Evolutionary conservation across 1,140 invertebrate genomes (phyloP), one percentile per base, ranked within the genome.

Genomic region (Zaprionus ghesquierei): DNA sequence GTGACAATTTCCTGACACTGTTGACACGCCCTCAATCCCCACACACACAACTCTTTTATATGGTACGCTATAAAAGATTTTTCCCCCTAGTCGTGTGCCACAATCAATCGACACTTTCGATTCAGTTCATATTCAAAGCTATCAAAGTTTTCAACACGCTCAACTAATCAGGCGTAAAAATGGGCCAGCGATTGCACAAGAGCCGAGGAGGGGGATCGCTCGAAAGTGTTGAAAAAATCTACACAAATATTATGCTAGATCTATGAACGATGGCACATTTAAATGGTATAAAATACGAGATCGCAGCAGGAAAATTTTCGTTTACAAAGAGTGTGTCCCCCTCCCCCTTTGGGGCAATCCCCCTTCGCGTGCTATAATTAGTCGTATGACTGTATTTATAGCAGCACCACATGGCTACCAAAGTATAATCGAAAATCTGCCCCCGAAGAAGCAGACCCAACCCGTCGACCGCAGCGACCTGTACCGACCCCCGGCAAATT

Each of bases 91-190:
- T 66, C 77, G 77, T 71, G 81, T 53, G 81, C 74, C 62, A 9
- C 69, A 70, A 81, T 86, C 75, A 86, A 87, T 86, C 81, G 75
- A 78, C 78, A 81, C 74, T 69, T 72, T 64, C 35, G 25, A 13
- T 63, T 54, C 60, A 61, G 29, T 63, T 41, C 31, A 74, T 69
- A 70, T 59, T 46, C 25, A 10, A 12, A 33, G 60, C 27, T 60
- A 81, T 79, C 70, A 60, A 82, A 68, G 72, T 62, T 86, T 86
- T 86, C 81, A 86, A 79, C 82, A 87, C 78, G 22, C 58, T 49
- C 49, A 60, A 50, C 75, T 76, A 87, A 86, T 86, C 82, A 87
- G 75, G 82, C 79, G 76, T 87, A 62, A 61, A 87, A 81, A 80
- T 85, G 71, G 54, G 71, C 22, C 60, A 64, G 56, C 41, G 58